Evolutionary conservation across 2,888 invertebrate species (phyloP).

Genomic region (Trichogramma evanescens): DNA sequence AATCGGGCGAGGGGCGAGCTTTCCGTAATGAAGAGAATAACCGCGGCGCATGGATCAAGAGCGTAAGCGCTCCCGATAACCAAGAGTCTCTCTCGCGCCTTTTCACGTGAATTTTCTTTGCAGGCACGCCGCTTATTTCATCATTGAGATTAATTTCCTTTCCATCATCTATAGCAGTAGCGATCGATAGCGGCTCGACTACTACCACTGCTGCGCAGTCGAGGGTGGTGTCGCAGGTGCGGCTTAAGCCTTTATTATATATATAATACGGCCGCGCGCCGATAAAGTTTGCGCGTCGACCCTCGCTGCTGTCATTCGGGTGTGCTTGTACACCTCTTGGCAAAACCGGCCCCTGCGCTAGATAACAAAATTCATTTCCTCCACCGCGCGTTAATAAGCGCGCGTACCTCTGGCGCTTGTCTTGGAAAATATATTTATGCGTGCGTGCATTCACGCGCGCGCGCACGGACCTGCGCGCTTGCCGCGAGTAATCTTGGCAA

Average conservation of each 20-base stretch:
- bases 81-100: conserved; percentile 19
- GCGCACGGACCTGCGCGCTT: neutral
- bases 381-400: conserved; percentile 25
- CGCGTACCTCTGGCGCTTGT: neutral
- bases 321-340: conserved; percentile 2
- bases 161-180: no score
- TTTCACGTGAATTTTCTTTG: conserved; percentile 17
- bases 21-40: no score
- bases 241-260: conserved; percentile 1
- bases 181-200: no score
- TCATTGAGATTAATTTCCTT: conserved; percentile 27
- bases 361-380: conserved; percentile 33
- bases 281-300: conserved; percentile 4
- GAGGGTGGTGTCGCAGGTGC: neutral
- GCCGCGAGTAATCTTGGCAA: conserved; percentile 3
- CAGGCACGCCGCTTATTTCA: conserved; percentile 2
- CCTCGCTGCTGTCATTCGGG: conserved; percentile 13
- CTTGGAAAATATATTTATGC: conserved; percentile 23
- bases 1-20: no score
- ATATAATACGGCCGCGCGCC: neutral
- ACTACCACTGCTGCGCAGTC: no score
- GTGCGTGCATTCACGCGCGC: conserved; percentile 13
- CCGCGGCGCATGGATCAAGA: no score
- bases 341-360: conserved; percentile 3
- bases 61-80: no score